Percentiles rank a stretch among this genome's conserved stretches.
Evolutionary conservation across 1,140 invertebrate genomes (phyloP).

Genomic region (Drosophila funebris): DNA sequence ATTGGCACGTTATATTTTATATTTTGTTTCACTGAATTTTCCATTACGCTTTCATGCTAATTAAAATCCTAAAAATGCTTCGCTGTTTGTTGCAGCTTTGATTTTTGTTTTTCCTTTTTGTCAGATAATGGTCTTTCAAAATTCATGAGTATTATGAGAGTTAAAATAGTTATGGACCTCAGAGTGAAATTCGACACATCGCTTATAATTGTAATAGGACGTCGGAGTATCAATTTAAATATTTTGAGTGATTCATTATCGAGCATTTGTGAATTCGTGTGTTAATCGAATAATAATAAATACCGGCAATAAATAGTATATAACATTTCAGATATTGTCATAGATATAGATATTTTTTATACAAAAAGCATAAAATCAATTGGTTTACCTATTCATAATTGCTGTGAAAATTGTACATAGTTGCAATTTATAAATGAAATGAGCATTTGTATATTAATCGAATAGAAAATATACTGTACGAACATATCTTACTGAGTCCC

Average conservation of each 20-base stretch:
- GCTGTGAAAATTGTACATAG: too few species aligned
- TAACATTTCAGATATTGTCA: too few species aligned
- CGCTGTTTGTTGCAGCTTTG: slow-evolving; percentile 49
- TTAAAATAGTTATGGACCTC: background rate
- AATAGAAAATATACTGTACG: too few species aligned
- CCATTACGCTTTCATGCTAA: slow-evolving; percentile 80
- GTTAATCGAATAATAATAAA: background rate
- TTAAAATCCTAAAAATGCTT: slow-evolving; percentile 68
- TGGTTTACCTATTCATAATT: too few species aligned
- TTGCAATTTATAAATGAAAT: too few species aligned
- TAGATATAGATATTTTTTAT: too few species aligned
- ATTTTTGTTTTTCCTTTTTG: slow-evolving; percentile 15
- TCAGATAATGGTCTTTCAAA: background rate
- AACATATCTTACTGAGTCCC: too few species aligned
- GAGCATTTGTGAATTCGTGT: background rate
- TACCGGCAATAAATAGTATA: background rate
- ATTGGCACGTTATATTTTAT: slow-evolving; percentile 32
- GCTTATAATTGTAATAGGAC: slow-evolving; percentile 7
- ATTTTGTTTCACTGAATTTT: slow-evolving; percentile 79
- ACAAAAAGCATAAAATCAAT: too few species aligned
- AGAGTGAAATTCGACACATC: slow-evolving; percentile 5
- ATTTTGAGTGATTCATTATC: slow-evolving; percentile 1
- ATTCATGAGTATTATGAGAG: slow-evolving; percentile 1
- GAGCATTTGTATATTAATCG: too few species aligned
- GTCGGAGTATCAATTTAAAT: slow-evolving; percentile 5